Evolutionary conservation across 2,888 invertebrate genomes (phyloP), one percentile per base, ranked within the genome.

Genomic region (Auanema freiburgensis): DNA sequence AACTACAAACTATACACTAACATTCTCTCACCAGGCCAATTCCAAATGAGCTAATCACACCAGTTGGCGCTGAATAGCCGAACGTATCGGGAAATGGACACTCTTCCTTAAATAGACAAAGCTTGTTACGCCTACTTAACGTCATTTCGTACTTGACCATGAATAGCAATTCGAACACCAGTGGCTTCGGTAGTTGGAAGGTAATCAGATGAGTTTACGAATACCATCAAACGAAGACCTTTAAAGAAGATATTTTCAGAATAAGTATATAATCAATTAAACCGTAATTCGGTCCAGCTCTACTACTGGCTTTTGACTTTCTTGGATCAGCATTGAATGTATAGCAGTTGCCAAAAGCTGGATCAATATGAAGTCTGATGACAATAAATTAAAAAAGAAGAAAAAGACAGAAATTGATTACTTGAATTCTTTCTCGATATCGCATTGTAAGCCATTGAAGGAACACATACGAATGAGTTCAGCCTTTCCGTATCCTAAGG

Each of bases 211-310:
- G 78, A 63, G 54, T 83, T 83, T 21, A 83, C 80, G 55, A 77
- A 79, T 11, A 81, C 67, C 76, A 83, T 77, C 43, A 83, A 53
- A 53, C 83, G 76, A 1, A 83, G 74, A 8, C 81, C 80, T 79
- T n/a, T 33, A 33, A 33, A 25, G 6, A 51, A 18, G 25, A 43
- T 24, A 44, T 59, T 52, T 52, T 14, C 12, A 40, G 24, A 12
- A 40, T 44, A 51, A 60, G 33, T 40, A 50, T 12, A 50, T 50
- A 50, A 16, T 16, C 11, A 50, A n/a, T n/a, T n/a, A 25, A 53
- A 77, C 81, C 81, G 51, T 82, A 80, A 59, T 74, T 78, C 12
- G 82, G 81, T 0, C 82, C 82, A 11, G 82, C 82, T 12, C 80
- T 55, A 41, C 71, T 77, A 58, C 78, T 79, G 0, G 72, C 55